phyloP scores from a whole-genome alignment of 2,797 vertebrate genomes.

The Caiman crocodilus region DNA sequence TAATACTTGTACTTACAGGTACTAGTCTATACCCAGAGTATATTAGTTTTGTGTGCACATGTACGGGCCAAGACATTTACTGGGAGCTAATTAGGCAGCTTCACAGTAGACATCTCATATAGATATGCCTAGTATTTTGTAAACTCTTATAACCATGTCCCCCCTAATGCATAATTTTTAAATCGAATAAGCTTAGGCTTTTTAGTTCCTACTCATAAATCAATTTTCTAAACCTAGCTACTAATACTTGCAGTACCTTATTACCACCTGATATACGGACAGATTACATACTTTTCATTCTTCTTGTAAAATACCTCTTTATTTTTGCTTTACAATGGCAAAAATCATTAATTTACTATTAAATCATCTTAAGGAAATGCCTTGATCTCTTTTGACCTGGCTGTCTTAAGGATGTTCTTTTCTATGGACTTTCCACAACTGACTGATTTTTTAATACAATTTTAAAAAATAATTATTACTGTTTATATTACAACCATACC shows the following conservation, averaged over 20 bases:
- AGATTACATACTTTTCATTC: not conserved
- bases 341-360: not conserved
- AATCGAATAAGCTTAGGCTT: too few relatives aligned
- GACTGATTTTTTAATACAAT: not conserved
- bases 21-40: too few relatives aligned
- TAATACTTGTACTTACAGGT: too few relatives aligned
- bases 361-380: not conserved
- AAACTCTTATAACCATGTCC: too few relatives aligned
- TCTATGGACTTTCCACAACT: not conserved
- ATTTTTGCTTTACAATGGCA: not conserved
- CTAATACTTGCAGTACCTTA: not conserved
- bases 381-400: not conserved
- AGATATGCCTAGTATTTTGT: too few relatives aligned
- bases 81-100: too few relatives aligned
- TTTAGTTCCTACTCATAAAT: too few relatives aligned
- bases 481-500: not conserved
- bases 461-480: not conserved
- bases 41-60: too few relatives aligned
- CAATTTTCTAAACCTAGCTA: too few relatives aligned
- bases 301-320: not conserved
- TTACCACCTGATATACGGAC: not conserved
- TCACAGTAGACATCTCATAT: too few relatives aligned
- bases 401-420: not conserved
- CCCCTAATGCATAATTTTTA: too few relatives aligned
- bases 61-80: too few relatives aligned